Evolutionary conservation across 2,888 invertebrate species (phyloP), one percentile per base, ranked within the genome.

Genomic region (Oxytorus armatus): DNA sequence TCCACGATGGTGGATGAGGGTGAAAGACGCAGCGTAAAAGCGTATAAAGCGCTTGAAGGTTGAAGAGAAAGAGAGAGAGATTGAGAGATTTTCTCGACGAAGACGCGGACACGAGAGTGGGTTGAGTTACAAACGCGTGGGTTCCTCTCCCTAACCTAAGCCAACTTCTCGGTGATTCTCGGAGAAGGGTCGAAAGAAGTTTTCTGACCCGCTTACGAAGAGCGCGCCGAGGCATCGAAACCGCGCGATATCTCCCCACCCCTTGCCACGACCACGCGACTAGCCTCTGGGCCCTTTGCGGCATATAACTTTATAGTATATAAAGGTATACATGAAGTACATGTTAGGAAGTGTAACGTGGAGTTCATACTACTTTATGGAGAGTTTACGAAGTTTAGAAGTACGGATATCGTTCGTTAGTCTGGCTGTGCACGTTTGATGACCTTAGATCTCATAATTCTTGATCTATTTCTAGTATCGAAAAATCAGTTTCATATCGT

Each of bases 131-230:
- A 85, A 86, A 85, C 86, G 86, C 85, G 79, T 74, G 63, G 72
- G n/a, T 61, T 59, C 63, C 77, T 77, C 72, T 87, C 89, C 90
- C 89, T 91, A 90, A 91, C 90, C 90, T 89, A 82, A 85, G 89
- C 82, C 89, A 90, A 90, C 87, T 81, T 61, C 82, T 49, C 72
- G 69, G 77, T 68, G 69, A 82, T 77, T 79, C n/a, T n/a, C 82
- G 53, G 81, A 77, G 87, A 86, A 87, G 89, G 90, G 88, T 88
- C 87, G 89, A 90, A 90, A 91, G 90, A 91, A 91, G 89, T 91
- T 91, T n/a, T 90, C 89, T 91, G 91, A 91, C 91, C 91, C 89
- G 91, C 90, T 91, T 91, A 91, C 77, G 72, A 68, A 86, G 83
- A 63, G 51, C 61, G 16, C 51, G 25, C 25, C 23, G 72, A 61